A percentile compares a stretch with the other conserved stretches of the same genome.
These are phyloP conservation scores for Prietella phreatophila DNA, from an alignment of 2,113 vertebrate species.

Conservation along the genomic window DNA sequence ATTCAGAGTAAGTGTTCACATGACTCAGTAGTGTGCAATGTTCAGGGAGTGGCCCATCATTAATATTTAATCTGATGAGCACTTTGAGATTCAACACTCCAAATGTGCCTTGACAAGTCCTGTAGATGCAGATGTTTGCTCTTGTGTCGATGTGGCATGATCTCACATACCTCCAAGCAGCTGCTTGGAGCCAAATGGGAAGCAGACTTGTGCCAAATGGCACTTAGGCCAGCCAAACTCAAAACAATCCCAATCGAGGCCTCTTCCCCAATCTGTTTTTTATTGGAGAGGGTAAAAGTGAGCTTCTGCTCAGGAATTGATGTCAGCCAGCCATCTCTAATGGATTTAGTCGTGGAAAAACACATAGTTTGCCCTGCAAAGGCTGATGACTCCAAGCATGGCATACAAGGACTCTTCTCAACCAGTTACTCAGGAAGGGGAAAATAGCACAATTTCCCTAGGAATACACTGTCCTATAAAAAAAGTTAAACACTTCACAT, in stretches of 20 bases:
- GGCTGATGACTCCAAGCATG: constrained; percentile 51
- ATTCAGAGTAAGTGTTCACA: neutral
- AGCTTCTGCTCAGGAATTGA: constrained; percentile 10
- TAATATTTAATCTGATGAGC: constrained; percentile 20
- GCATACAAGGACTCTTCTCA: constrained; percentile 60
- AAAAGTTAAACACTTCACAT: constrained; percentile 32
- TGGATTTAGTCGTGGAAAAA: constrained; percentile 61
- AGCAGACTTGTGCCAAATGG: constrained; percentile 11
- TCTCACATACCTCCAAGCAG: constrained; percentile 27
- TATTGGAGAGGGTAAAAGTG: constrained; percentile 39
- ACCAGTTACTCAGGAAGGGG: constrained; percentile 32
- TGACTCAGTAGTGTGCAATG: neutral
- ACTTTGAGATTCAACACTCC: neutral
- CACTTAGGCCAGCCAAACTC: neutral
- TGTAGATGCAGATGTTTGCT: constrained; percentile 31
- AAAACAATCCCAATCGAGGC: constrained; percentile 3
- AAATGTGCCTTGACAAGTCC: constrained; percentile 11
- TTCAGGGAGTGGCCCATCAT: neutral
- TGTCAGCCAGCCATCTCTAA: constrained; percentile 42
- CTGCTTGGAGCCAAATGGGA: neutral
- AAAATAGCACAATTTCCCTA: constrained; percentile 42
- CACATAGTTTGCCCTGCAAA: constrained; percentile 51
- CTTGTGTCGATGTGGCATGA: constrained; percentile 35
- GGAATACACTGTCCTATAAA: constrained; percentile 15
- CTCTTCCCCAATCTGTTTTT: constrained; percentile 41